Base-by-base conservation (phyloP, 2,797 vertebrate genomes). In the Poecilia picta region DNA sequence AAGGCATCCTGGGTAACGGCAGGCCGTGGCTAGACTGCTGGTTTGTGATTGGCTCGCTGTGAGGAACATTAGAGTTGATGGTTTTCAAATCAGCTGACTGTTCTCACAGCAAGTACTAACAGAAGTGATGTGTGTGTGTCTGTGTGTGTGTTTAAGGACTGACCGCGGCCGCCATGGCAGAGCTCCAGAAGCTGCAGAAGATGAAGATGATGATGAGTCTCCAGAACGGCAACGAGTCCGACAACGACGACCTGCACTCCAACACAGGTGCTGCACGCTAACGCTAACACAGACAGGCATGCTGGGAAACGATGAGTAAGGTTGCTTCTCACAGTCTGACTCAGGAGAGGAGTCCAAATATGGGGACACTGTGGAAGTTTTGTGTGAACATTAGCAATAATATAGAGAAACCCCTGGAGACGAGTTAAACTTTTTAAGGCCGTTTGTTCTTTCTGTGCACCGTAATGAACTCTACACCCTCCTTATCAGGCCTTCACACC, bases 141-240 rank as follows among this genome's bases (percentile, higher is more conserved):
- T 87, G 77, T 87, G 68, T 87, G 74, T 83, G 73, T 86, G 46
- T 53, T 64, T 8, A 90, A 98, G 97, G 97, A 64, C 93, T 98
- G 88, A 98, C 97, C 45, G 97, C 97, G 0, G 97, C 97, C 78
- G 97, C 97, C 72, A 98, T 98, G 97, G 97, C 97, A 0, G 97
- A 98, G 85, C 97, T 97, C 2, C 97, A 98, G 95, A 98, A 98
- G 86, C 93, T 98, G 1, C 97, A 98, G 94, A 98, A 98, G 81
- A 97, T 98, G 96, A 98, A 98, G 87, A 96, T 98, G 78, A 97
- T 97, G 96, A 98, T 97, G 87, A 97, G 95, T 83, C 95, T 98
- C 49, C 97, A 98, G 76, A 97, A 97, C 43, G 96, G 96, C 73
- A 96, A 97, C 0, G 97, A 98, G 90, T 98, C 97, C 0, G 97